Base-by-base conservation (phyloP, 2,113 vertebrate genomes). In the Melanerpes aurifrons region DNA sequence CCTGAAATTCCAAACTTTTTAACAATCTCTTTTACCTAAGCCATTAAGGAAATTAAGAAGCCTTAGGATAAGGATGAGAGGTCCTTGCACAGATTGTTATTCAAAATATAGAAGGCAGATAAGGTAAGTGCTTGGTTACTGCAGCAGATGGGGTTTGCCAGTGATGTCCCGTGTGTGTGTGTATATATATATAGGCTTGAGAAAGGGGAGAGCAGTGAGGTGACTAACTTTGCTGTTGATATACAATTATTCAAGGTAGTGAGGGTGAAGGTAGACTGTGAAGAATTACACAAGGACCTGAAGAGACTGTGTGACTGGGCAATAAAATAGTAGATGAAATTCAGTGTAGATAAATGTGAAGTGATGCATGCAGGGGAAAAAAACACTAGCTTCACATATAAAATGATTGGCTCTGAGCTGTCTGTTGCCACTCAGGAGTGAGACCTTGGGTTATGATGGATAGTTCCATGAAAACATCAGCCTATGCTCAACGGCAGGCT, bases 271-370 rank as follows among this genome's bases (percentile, higher is more conserved):
- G 76, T 79, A 88, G 90, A 61, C 66, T 82, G 37, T 93, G 93
- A 96, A 96, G 94, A 93, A 93, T 96, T 96, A 83, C 73, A 83
- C 32, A 19, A 88, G 82, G 53, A 90, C 83, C 80, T 91, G 90
- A 90, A 92, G 48, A 93, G 72, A 64, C 82, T 87, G 13, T 92
- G 93, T 95, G 92, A 90, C 94, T 90, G 48, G 86, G 92, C 79
- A 94, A 94, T 94, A 96, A 96, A 96, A 94, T n/a, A 91, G 95
- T 79, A 85, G 96, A 71, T 95, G 93, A 96, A 96, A 96, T 96
- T 95, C 90, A 94, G 73, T 90, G 92, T 94, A 96, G 96, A 96
- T 94, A 93, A 96, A 96, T 83, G 85, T 93, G 93, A 94, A 93
- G 92, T 96, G 90, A 95, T 96, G 88, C 86, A 88, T 91, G 94